Conservation (phyloP, 2,797 vertebrate species). For the Enteromius unitaeniatus region DNA sequence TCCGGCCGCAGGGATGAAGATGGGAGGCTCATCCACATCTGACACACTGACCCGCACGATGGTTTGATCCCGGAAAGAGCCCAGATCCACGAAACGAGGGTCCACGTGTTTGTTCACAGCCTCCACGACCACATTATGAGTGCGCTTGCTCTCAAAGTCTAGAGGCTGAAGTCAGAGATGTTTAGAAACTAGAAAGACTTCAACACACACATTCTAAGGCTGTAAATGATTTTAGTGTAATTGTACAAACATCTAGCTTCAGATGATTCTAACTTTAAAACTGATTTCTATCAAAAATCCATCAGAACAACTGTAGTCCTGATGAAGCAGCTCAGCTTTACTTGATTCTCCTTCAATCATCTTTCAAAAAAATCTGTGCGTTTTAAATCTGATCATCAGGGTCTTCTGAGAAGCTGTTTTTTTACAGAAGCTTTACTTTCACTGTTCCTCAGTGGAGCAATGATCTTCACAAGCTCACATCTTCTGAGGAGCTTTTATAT, state of each 20-base stretch:
- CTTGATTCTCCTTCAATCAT: background rate
- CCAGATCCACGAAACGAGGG: conserved; percentile 89
- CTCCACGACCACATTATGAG: conserved; percentile 94
- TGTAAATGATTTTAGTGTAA: background rate
- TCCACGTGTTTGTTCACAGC: conserved; percentile 96
- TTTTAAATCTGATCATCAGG: conserved; percentile 2
- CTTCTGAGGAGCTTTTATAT: background rate
- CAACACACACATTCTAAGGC: background rate
- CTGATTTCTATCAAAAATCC: background rate
- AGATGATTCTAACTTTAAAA: no score
- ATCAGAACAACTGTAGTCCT: background rate
- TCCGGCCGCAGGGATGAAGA: conserved; percentile 84
- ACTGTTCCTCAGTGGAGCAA: background rate
- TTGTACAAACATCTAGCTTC: background rate
- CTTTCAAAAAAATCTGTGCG: background rate
- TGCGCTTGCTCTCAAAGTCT: conserved; percentile 90
- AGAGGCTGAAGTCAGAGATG: conserved; percentile 76
- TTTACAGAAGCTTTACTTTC: background rate
- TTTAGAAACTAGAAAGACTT: background rate
- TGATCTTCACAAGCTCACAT: background rate
- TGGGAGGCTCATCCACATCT: conserved; percentile 90
- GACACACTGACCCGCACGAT: conserved; percentile 91
- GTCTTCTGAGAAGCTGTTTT: background rate
- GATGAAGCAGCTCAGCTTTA: background rate
- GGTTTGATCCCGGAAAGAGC: conserved; percentile 93